Evolutionary conservation across 2,888 invertebrate species (phyloP).

Genomic region (Netelia virgata): DNA sequence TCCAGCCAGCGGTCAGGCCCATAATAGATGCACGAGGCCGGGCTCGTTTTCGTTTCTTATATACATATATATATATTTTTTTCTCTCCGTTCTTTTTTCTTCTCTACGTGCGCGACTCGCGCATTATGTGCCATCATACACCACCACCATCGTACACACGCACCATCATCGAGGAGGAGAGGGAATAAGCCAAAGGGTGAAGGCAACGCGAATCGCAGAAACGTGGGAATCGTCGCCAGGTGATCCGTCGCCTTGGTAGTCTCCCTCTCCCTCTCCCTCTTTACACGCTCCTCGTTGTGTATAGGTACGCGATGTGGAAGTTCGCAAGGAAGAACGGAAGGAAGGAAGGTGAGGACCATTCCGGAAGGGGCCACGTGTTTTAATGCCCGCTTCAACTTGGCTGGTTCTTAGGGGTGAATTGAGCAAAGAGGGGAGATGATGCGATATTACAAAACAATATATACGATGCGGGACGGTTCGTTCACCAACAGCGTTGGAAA

Average conservation of each 20-base stretch:
- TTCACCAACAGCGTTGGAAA: neutral
- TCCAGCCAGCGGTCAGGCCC: constrained; percentile 78
- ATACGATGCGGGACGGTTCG: neutral
- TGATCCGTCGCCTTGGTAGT: constrained; percentile 76
- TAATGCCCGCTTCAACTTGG: constrained; percentile 46
- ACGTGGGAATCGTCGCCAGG: constrained; percentile 85
- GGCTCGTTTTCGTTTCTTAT: constrained; percentile 76
- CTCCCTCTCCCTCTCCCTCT: constrained; percentile 51
- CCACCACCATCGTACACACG: constrained; percentile 26
- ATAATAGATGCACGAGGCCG: constrained; percentile 83
- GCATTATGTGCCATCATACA: constrained; percentile 72
- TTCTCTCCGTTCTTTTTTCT: constrained; percentile 51
- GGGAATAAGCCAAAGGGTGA: constrained; percentile 77
- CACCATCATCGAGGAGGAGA: constrained; percentile 71
- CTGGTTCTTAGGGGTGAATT: constrained; percentile 25
- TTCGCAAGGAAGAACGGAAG: constrained; percentile 68
- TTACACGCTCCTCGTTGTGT: constrained; percentile 16
- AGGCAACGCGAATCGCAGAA: constrained; percentile 82
- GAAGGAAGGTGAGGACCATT: constrained; percentile 73
- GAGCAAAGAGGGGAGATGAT: neutral
- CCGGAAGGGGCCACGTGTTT: constrained; percentile 73
- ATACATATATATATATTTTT: constrained; percentile 52
- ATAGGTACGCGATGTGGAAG: constrained; percentile 55
- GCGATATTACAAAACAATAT: constrained; percentile 12
- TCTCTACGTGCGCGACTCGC: constrained; percentile 61